These are phyloP conservation scores for Dinomys branickii DNA, from an alignment of 2,113 vertebrate genomes.

Conservation along the genomic window DNA sequence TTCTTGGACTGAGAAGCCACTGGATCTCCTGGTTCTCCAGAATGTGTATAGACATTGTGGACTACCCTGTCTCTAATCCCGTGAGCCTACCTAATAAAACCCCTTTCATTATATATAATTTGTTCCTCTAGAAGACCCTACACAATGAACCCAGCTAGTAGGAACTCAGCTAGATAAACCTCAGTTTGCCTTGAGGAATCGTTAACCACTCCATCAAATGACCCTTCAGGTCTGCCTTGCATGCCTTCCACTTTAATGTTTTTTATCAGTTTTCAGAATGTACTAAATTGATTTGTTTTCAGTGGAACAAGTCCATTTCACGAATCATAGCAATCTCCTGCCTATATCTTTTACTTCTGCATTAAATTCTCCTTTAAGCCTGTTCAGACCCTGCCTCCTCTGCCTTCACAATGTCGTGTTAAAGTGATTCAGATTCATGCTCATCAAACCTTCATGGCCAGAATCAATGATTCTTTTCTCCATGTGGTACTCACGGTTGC, in stretches of 20 bases:
- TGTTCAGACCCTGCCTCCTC: background rate
- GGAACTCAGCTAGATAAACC: background rate
- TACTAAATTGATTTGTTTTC: background rate
- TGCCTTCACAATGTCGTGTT: background rate
- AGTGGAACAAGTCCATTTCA: background rate
- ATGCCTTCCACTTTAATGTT: background rate
- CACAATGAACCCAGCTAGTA: background rate
- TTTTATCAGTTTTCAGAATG: conserved; percentile 38
- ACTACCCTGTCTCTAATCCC: background rate
- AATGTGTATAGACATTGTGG: background rate
- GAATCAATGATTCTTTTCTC: conserved; percentile 35
- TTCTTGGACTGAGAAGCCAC: background rate
- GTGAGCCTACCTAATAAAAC: background rate
- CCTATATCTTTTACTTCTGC: background rate
- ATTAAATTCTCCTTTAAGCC: background rate
- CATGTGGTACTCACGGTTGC: background rate
- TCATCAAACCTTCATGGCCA: background rate
- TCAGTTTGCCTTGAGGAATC: background rate
- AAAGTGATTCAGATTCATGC: background rate
- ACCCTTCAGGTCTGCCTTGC: background rate
- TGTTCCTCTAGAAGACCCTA: background rate
- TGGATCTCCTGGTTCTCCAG: background rate
- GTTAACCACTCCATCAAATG: too few species aligned
- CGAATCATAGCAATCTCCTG: background rate
- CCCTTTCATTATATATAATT: background rate